phyloP scores from a whole-genome alignment of 2,797 vertebrate genomes.

The Poecilia picta region DNA sequence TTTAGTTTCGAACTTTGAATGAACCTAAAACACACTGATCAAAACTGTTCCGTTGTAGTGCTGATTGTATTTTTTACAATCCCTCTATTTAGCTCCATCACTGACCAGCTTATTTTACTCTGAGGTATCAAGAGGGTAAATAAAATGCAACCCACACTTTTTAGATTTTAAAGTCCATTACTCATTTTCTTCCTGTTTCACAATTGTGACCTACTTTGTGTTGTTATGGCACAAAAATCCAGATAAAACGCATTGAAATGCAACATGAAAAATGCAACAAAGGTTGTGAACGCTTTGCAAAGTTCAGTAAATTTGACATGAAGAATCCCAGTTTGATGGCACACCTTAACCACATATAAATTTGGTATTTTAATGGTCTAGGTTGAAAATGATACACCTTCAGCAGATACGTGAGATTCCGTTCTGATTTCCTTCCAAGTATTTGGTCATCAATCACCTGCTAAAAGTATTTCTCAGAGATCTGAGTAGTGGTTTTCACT shows the following conservation, averaged over 20 bases:
- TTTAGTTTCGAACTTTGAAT: not conserved
- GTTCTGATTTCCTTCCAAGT: conserved; percentile 30
- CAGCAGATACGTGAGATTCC: conserved; percentile 41
- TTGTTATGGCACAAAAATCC: not conserved
- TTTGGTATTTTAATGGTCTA: conserved; percentile 17
- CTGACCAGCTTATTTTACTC: not conserved
- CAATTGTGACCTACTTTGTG: not conserved
- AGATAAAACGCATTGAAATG: not conserved
- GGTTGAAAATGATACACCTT: conserved; percentile 30
- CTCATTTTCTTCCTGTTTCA: not conserved
- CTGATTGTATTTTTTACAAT: not conserved
- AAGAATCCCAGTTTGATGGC: conserved; percentile 10
- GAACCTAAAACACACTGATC: not conserved
- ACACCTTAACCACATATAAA: conserved; percentile 18
- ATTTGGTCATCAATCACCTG: conserved; percentile 13
- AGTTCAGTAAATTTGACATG: not conserved
- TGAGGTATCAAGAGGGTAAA: not conserved
- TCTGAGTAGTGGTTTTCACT: conserved; percentile 27
- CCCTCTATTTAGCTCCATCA: not conserved
- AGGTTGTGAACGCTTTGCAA: not conserved
- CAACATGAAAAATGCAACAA: not conserved
- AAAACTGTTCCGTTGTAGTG: not conserved
- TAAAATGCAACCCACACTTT: not conserved
- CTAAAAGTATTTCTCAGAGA: conserved; percentile 27
- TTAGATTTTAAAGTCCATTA: not conserved